Conservation (phyloP, 2,797 vertebrate species). For the Diceros bicornis region DNA sequence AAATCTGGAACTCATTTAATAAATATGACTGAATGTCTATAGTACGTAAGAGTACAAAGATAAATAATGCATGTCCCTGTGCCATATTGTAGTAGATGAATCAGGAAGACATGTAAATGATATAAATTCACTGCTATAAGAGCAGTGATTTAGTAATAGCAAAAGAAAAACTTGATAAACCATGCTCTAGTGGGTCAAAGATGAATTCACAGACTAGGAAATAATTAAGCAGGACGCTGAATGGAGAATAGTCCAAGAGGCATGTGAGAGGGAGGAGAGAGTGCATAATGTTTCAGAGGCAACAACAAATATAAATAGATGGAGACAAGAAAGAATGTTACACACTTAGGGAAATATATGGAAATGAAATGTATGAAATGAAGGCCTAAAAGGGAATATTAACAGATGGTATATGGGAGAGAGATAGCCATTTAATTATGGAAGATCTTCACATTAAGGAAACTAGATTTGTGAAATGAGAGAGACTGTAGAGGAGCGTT, state of each 20-base stretch:
- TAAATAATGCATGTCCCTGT: not conserved
- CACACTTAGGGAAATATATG: not conserved
- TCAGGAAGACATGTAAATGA: not conserved
- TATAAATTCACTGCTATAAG: not conserved
- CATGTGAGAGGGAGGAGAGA: not conserved
- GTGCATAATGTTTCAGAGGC: not conserved
- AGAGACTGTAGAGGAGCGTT: not conserved
- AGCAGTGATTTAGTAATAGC: not conserved
- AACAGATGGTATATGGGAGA: not conserved
- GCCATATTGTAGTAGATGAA: not conserved
- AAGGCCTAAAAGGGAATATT: not conserved
- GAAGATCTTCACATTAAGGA: not conserved
- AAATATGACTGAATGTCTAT: not conserved
- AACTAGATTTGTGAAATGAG: not conserved
- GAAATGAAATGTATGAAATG: not conserved
- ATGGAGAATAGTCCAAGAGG: not conserved
- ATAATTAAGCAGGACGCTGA: not conserved
- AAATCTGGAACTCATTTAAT: not conserved
- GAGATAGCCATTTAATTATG: not conserved
- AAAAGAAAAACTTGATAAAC: not conserved
- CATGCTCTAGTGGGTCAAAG: not conserved
- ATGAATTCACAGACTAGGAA: not conserved
- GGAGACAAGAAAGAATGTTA: not conserved
- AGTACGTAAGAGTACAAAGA: not conserved
- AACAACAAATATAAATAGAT: not conserved